Base-by-base conservation (phyloP, 1,140 invertebrate species). In the Plutomurus gul region DNA sequence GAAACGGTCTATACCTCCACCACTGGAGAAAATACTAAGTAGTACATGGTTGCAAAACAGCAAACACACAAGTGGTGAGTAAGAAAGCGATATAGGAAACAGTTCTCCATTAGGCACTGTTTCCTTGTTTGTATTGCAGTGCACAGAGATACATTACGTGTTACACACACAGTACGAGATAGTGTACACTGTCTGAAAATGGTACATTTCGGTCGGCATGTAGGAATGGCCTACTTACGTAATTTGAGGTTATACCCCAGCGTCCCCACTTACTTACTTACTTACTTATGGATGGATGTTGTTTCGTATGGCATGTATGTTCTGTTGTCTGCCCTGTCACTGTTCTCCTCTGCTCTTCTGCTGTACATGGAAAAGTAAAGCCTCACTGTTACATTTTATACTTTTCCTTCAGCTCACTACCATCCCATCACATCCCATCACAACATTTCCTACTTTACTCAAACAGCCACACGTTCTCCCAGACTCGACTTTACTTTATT, bases 281-380 rank as follows among this genome's bases (percentile, higher is more conserved):
- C 56, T 65, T 65, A 65, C 56, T 65, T 65, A 65, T 65, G 56
- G 56, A 65, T 65, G 56, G 56, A 65, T 65, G 56, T 65, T 33
- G 27, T 65, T 65, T 65, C 13, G 1, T 11, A 18, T 33, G 25
- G 27, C 56, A 65, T 30, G 25, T 33, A 65, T 65, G 56, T 65
- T 65, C 27, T 65, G 39, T 43, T 43, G 11, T 43, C 39, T 43
- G 11, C 1, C n/a, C 39, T 2, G 39, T 2, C n/a, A n/a, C 39
- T n/a, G 39, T 8, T 1, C n/a, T 43, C n/a, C n/a, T 13, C 2
- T 43, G 27, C 27, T 65, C 22, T 60, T 51, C 13, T 49, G n/a
- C 47, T 11, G 25, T 60, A 33, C 56, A 13, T 0, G 0, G 27
- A 25, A 33, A 7, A 33, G 16, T 8, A n/a, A n/a, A n/a, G n/a